Evolutionary conservation across 2,888 invertebrate species (phyloP), one percentile per base, ranked within the genome.

Genomic region (Dusona sp.): DNA sequence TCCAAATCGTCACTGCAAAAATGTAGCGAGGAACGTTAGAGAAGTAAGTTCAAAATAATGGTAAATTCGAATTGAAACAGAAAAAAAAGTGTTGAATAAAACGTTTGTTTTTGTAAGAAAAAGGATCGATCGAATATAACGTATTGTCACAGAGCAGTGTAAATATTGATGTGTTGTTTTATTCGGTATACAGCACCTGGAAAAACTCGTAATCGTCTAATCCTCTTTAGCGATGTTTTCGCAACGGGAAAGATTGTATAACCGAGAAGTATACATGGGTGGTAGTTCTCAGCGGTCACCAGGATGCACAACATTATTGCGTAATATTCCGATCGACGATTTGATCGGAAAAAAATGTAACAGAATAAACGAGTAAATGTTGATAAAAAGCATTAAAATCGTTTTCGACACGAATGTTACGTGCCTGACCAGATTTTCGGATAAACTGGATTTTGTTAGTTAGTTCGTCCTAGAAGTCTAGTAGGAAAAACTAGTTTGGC

Each of bases 141-240:
- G 42, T 22, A 67, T 65, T 36, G 42, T 42, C 22, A 22, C 42
- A 16, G 25, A 11, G 22, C 68, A 33, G 25, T 6, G 57, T n/a
- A 54, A 72, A 72, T 57, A 38, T 73, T 22, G 38, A 11, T 7
- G 16, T 33, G 54, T 54, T 33, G 16, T 51, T 72, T 67, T 2
- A 61, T 45, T 19, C 42, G 67, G 57, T 61, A 36, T 57, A n/a
- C n/a, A 36, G 22, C 45, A 36, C 36, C 48, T 16, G 36, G 38
- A 36, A 48, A 38, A 25, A 51, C 72, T 73, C 77, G 68, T 73
- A 64, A 57, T 79, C 82, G 79, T 64, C 67, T 80, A 88, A 88
- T 88, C 86, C 84, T 85, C 73, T 87, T 86, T 87, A 73, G 72
- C 54, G 65, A 73, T 84, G 85, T 88, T 88, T 83, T 86, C 54